phyloP scores from a whole-genome alignment of 2,797 vertebrate species.

The Anolis apletophallus region DNA sequence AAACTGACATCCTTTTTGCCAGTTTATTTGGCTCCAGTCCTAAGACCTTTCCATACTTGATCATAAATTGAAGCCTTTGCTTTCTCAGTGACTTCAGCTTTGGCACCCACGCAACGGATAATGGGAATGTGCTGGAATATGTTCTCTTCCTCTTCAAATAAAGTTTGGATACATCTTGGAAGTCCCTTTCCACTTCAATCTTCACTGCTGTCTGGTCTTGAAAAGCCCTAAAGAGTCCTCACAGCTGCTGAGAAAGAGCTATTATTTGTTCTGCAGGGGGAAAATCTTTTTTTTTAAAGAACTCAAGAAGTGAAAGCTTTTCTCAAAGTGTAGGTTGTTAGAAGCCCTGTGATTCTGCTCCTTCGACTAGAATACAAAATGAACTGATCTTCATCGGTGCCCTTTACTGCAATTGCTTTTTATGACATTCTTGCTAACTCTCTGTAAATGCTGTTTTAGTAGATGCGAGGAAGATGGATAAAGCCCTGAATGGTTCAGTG shows the following conservation, averaged over 20 bases:
- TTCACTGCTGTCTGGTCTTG: conserved; percentile 52
- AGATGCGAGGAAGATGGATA: not conserved
- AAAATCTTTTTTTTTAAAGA: conserved; percentile 27
- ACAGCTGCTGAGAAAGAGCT: conserved; percentile 32
- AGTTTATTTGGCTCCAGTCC: conserved; percentile 57
- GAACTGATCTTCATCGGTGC: not conserved
- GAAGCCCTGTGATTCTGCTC: not conserved
- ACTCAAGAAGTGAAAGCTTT: conserved; percentile 27
- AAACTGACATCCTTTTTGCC: not conserved
- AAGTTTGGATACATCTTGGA: conserved; percentile 50
- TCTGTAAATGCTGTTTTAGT: not conserved
- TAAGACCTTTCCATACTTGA: conserved; percentile 56
- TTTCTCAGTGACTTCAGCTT: conserved; percentile 55
- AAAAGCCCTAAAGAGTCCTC: conserved; percentile 46
- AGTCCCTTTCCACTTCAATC: conserved; percentile 31
- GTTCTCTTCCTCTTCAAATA: conserved; percentile 33
- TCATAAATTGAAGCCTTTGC: conserved; percentile 45
- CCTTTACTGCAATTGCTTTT: not conserved
- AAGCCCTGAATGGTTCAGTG: not conserved
- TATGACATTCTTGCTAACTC: not conserved
- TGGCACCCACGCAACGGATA: conserved; percentile 40
- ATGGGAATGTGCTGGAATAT: conserved; percentile 21
- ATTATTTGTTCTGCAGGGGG: conserved; percentile 45
- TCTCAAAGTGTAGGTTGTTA: not conserved
- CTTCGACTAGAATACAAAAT: not conserved